phyloP scores from a whole-genome alignment of 2,888 invertebrate species.

The Lithodes maja region DNA sequence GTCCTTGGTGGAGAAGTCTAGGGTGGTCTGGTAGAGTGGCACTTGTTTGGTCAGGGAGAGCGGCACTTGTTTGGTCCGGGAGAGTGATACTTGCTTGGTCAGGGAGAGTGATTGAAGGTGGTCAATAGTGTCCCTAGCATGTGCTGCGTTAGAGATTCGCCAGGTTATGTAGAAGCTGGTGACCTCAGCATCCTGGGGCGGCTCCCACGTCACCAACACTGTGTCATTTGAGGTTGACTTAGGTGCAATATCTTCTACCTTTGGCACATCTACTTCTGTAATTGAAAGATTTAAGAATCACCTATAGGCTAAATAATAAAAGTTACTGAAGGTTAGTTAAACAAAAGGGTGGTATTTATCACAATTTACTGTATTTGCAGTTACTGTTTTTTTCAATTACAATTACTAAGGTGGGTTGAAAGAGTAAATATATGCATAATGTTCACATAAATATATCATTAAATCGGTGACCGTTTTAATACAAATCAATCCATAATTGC shows the following conservation, averaged over 20 bases:
- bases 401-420: no score
- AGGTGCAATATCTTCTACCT: not conserved
- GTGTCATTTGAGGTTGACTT: not conserved
- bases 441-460: no score
- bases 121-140: not conserved
- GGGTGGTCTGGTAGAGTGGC: not conserved
- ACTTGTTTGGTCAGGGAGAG: not conserved
- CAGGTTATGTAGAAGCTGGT: not conserved
- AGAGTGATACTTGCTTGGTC: not conserved
- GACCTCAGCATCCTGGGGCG: not conserved
- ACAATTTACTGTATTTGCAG: no score
- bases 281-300: not conserved
- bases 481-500: no score
- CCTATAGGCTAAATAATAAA: no score
- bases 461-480: no score
- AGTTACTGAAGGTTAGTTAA: no score
- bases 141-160: not conserved
- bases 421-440: no score
- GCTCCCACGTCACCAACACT: conserved; percentile 22
- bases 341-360: no score
- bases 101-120: not conserved
- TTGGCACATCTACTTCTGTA: not conserved
- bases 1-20: not conserved
- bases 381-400: no score
- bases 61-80: not conserved